Conservation (phyloP, 2,888 invertebrate genomes). For the Heliothis peltigera region DNA sequence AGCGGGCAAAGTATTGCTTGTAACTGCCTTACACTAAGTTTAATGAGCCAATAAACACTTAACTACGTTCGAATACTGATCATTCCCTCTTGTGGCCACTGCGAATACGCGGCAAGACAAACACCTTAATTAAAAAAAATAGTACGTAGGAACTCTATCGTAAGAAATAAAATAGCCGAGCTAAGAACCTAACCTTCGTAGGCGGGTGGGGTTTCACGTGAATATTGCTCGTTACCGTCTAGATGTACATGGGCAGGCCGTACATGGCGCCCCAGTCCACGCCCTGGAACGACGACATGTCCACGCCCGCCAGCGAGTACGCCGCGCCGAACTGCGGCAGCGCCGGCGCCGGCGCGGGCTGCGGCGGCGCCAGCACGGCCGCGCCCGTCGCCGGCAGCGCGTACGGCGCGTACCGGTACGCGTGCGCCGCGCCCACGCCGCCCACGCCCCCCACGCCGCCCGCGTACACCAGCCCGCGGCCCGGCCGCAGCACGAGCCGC, state of each 20-base stretch:
- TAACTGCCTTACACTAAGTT: constrained; percentile 75
- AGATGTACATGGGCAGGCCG: constrained; percentile 98
- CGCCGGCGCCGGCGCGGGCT: constrained; percentile 90
- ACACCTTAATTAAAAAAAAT: constrained; percentile 65
- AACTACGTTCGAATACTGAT: constrained; percentile 76
- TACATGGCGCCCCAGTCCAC: constrained; percentile 98
- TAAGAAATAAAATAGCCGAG: constrained; percentile 65
- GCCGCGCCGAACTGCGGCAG: constrained; percentile 92
- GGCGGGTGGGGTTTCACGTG: constrained; percentile 69
- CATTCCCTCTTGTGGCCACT: constrained; percentile 68
- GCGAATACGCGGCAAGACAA: constrained; percentile 76
- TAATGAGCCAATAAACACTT: constrained; percentile 74
- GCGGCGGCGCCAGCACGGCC: constrained; percentile 86
- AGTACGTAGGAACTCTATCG: constrained; percentile 78
- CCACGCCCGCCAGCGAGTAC: constrained; percentile 96
- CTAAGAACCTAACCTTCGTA: constrained; percentile 69
- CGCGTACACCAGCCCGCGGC: constrained; percentile 91
- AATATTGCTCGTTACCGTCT: constrained; percentile 71
- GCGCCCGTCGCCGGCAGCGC: constrained; percentile 82
- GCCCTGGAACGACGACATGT: constrained; percentile 97
- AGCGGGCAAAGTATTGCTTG: constrained; percentile 75
- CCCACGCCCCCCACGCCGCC: constrained; percentile 75
- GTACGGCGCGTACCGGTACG: constrained; percentile 88
- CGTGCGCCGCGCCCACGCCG: constrained; percentile 77
- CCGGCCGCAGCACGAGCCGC: constrained; percentile 93